These are phyloP conservation scores for Ceratina calcarata DNA, from an alignment of 1,140 invertebrate species.

Conservation along the genomic window DNA sequence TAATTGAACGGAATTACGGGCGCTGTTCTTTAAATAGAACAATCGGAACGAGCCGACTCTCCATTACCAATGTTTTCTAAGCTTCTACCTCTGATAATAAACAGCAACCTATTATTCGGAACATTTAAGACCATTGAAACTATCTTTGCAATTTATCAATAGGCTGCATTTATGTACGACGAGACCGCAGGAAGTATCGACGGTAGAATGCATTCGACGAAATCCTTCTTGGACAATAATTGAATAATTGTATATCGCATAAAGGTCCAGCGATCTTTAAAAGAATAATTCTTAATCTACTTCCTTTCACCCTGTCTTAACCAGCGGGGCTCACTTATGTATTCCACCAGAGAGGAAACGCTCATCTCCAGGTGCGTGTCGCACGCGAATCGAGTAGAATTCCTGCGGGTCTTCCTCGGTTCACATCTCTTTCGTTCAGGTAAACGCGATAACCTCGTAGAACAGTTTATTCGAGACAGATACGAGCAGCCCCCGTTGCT, in stretches of 20 bases:
- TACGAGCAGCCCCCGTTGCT: neutral
- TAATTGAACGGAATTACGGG: conserved; percentile 29
- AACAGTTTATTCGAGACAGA: neutral
- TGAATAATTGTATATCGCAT: too few species aligned
- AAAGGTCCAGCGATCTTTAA: too few species aligned
- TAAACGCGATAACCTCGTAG: conserved; percentile 16
- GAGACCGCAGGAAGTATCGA: neutral
- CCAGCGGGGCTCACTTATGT: conserved; percentile 25
- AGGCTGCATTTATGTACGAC: neutral
- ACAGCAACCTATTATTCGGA: neutral
- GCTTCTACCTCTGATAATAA: neutral
- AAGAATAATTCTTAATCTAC: neutral
- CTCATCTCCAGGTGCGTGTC: conserved; percentile 22
- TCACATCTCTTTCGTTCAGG: conserved; percentile 11
- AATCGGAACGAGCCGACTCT: neutral
- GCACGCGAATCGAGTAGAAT: neutral
- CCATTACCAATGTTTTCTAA: neutral
- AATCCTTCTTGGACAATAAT: too few species aligned
- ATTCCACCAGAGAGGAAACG: conserved; percentile 24
- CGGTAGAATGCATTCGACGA: too few species aligned
- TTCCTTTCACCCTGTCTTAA: neutral
- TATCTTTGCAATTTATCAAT: too few species aligned
- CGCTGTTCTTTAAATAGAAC: conserved; percentile 24
- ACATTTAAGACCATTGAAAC: too few species aligned
- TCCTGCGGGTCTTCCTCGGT: neutral